These are phyloP conservation scores for Limnephilus marmoratus DNA, from an alignment of 2,888 invertebrate species.

Conservation along the genomic window DNA sequence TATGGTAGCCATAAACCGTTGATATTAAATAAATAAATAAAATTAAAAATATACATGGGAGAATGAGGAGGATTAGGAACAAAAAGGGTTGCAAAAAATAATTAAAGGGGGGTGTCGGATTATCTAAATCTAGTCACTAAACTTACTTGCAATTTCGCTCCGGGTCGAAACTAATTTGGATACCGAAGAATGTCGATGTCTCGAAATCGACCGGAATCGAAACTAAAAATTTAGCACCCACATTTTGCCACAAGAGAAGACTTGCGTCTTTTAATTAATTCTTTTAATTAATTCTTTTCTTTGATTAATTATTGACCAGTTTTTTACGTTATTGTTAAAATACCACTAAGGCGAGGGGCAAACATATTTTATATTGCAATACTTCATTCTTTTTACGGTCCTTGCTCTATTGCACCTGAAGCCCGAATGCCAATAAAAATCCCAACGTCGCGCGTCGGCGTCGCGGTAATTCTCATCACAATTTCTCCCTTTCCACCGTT, in stretches of 20 bases:
- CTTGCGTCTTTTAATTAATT: not conserved
- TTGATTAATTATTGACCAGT: not conserved
- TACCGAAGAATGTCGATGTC: not conserved
- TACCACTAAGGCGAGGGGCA: not conserved
- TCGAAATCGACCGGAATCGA: not conserved
- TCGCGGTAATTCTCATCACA: not conserved
- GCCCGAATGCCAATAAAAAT: not conserved
- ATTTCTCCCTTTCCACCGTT: not conserved
- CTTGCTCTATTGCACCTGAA: not conserved
- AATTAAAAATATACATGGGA: too few relatives aligned
- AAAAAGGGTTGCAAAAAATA: not conserved
- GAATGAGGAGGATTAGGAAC: too few relatives aligned
- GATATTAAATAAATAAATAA: too few relatives aligned
- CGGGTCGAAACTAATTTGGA: not conserved
- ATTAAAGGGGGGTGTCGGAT: not conserved
- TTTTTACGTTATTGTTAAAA: not conserved
- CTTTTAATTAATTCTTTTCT: too few relatives aligned
- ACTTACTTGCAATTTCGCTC: not conserved
- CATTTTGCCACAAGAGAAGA: not conserved
- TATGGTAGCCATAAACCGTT: too few relatives aligned
- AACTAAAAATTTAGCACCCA: not conserved
- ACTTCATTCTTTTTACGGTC: not conserved
- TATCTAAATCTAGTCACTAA: not conserved
- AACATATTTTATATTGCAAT: not conserved
- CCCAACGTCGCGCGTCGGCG: not conserved